Percentiles rank a stretch among this genome's conserved stretches.
These are phyloP conservation scores for Fukomys damarensis DNA, from an alignment of 2,113 vertebrate genomes.

Conservation along the genomic window DNA sequence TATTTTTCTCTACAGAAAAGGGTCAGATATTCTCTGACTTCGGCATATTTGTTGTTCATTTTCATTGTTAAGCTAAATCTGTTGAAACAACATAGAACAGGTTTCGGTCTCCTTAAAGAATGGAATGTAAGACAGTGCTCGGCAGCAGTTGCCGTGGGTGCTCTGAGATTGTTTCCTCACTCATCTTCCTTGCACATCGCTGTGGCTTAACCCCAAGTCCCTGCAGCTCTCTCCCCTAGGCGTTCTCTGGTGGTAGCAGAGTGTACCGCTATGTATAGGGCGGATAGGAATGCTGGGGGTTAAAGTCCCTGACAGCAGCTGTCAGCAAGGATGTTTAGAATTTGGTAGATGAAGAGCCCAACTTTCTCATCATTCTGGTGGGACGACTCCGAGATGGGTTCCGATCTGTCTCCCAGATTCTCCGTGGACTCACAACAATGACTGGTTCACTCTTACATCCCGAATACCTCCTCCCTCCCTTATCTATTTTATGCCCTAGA, in stretches of 20 bases:
- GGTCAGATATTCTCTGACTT: constrained; percentile 41
- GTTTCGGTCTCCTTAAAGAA: background rate
- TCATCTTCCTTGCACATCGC: background rate
- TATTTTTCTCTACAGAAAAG: constrained; percentile 65
- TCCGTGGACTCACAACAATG: background rate
- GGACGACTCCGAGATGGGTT: background rate
- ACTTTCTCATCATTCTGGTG: background rate
- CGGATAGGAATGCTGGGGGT: accelerated
- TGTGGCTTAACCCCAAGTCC: background rate
- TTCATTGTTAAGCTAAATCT: constrained; percentile 56
- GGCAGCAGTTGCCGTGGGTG: too few relatives aligned
- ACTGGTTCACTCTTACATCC: background rate
- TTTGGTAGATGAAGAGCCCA: background rate
- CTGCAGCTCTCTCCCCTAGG: background rate
- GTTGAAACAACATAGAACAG: constrained; percentile 2
- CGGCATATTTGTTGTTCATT: constrained; percentile 34
- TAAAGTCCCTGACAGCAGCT: background rate
- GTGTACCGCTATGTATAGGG: accelerated
- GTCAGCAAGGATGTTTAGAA: background rate
- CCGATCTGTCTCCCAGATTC: background rate
- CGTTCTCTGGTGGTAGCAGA: background rate
- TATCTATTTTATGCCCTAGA: background rate
- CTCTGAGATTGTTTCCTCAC: background rate
- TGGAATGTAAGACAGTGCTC: background rate
- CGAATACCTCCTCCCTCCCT: background rate